phyloP scores from a whole-genome alignment of 1,140 invertebrate genomes.

The Akabosia matsudoensis region DNA sequence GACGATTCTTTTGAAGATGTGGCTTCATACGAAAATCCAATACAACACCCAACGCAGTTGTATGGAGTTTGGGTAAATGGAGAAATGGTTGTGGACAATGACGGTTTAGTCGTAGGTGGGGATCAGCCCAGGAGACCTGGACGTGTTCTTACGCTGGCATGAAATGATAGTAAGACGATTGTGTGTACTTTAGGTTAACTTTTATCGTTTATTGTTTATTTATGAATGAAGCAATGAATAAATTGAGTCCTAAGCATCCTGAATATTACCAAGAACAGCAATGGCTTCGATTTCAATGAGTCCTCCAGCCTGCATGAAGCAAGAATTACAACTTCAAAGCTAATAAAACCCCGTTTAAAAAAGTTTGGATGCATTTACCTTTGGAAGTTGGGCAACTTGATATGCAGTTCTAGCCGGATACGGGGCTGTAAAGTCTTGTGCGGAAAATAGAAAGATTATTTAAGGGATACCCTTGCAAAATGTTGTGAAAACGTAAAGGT shows the following conservation, averaged over 20 bases:
- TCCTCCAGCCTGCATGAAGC: neutral
- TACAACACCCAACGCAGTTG: constrained; percentile 23
- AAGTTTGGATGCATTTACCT: constrained; percentile 34
- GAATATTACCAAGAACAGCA: neutral
- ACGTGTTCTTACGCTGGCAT: neutral
- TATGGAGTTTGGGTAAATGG: constrained; percentile 39
- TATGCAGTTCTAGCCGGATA: constrained; percentile 43
- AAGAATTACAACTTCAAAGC: neutral
- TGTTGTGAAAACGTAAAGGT: too few relatives aligned
- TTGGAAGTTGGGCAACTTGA: constrained; percentile 35
- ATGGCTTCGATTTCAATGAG: constrained; percentile 15
- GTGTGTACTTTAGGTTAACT: neutral
- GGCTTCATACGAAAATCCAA: constrained; percentile 39
- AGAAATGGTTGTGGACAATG: constrained; percentile 24
- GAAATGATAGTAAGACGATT: neutral
- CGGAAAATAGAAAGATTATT: neutral
- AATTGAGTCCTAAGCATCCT: neutral
- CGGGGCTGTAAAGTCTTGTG: constrained; percentile 30
- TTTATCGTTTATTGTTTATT: neutral
- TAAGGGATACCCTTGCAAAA: too few relatives aligned
- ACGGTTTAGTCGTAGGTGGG: neutral
- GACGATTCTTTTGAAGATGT: constrained; percentile 28
- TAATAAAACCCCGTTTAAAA: neutral
- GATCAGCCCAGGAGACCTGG: neutral
- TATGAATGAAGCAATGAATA: neutral